A percentile compares a stretch with the other conserved stretches of the same genome.
These are phyloP conservation scores for Galemys pyrenaicus DNA, from an alignment of 2,113 vertebrate genomes.

Conservation along the genomic window DNA sequence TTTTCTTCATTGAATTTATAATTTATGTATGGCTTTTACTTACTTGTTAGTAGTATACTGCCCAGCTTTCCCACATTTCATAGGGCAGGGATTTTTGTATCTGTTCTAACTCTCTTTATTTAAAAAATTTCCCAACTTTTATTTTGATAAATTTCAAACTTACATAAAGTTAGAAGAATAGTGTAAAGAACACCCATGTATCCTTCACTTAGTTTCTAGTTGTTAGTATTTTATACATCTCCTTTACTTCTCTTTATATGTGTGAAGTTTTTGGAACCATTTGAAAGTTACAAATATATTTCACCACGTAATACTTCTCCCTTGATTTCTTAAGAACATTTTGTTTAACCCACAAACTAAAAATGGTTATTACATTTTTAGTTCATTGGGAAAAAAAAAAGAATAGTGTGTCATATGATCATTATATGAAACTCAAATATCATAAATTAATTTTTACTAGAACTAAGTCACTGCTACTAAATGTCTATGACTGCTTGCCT, in stretches of 20 bases:
- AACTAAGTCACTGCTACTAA: not conserved
- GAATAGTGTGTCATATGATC: not conserved
- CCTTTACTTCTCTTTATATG: not conserved
- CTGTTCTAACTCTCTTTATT: not conserved
- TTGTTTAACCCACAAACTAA: not conserved
- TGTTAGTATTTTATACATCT: not conserved
- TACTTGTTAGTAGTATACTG: not conserved
- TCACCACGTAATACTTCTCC: not conserved
- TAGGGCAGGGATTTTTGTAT: not conserved
- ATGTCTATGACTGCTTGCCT: not conserved
- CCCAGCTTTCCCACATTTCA: not conserved
- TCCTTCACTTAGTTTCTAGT: not conserved
- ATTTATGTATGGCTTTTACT: not conserved
- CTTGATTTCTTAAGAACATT: not conserved
- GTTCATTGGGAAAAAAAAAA: not conserved
- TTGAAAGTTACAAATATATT: not conserved
- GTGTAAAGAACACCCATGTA: not conserved
- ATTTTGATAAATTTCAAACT: not conserved
- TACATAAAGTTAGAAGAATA: not conserved
- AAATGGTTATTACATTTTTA: no score
- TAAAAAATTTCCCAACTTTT: not conserved
- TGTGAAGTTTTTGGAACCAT: not conserved
- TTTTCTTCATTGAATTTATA: not conserved
- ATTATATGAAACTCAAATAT: conserved; percentile 3
- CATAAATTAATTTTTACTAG: not conserved